Percentiles rank a stretch among this genome's conserved stretches.
Conservation (phyloP, 1,140 invertebrate species). For the Orchesella cincta region DNA sequence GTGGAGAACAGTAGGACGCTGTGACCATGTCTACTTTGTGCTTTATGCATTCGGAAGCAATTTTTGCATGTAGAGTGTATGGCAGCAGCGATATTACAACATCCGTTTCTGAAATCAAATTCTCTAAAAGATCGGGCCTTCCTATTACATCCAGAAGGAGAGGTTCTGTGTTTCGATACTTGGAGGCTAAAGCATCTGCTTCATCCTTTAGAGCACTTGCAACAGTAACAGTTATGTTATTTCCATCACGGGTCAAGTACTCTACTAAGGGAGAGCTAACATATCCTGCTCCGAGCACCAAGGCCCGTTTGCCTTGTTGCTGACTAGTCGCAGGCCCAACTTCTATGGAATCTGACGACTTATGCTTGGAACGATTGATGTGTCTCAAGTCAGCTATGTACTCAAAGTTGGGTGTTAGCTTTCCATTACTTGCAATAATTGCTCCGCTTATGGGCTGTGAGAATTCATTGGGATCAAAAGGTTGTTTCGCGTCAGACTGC, state of each 20-base stretch:
- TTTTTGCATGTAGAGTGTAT: slow-evolving; percentile 79
- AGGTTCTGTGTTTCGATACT: slow-evolving; percentile 76
- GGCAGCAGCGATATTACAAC: slow-evolving; percentile 90
- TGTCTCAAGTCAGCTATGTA: slow-evolving; percentile 89
- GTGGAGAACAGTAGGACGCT: slow-evolving; percentile 86
- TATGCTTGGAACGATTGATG: slow-evolving; percentile 54
- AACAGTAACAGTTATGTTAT: slow-evolving; percentile 75
- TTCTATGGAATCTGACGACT: slow-evolving; percentile 5
- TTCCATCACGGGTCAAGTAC: slow-evolving; percentile 82
- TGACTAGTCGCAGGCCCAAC: neutral
- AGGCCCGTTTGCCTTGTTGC: slow-evolving; percentile 61
- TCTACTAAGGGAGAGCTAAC: slow-evolving; percentile 91
- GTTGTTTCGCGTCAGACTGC: slow-evolving; percentile 81
- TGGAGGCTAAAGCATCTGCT: slow-evolving; percentile 75
- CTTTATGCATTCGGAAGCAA: slow-evolving; percentile 83
- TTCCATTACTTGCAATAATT: slow-evolving; percentile 94
- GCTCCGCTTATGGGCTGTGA: slow-evolving; percentile 77
- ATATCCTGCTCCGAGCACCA: slow-evolving; percentile 92
- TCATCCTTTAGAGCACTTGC: slow-evolving; percentile 86
- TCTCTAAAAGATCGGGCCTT: slow-evolving; percentile 68
- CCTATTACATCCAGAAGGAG: slow-evolving; percentile 79
- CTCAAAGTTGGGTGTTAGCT: slow-evolving; percentile 86
- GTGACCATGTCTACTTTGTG: slow-evolving; percentile 90
- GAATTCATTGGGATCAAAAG: slow-evolving; percentile 78
- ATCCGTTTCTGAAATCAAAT: slow-evolving; percentile 74